These are phyloP conservation scores for Saccostrea cuccullata DNA, from an alignment of 1,140 invertebrate genomes.

Conservation along the genomic window DNA sequence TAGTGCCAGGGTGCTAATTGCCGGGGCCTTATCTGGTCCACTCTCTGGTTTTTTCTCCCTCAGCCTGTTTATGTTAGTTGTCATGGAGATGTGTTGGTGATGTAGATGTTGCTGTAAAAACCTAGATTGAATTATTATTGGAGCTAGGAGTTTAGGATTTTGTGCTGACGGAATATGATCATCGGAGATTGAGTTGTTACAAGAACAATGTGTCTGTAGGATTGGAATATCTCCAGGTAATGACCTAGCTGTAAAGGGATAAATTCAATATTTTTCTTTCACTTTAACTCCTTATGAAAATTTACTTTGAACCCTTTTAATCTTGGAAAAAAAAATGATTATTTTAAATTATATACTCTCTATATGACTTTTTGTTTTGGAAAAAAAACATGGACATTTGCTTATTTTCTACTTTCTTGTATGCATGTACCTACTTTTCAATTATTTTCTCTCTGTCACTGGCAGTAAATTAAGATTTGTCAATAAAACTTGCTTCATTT, in stretches of 20 bases:
- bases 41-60: neutral
- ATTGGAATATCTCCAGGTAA: neutral
- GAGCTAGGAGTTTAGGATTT: neutral
- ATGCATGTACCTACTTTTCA: neutral
- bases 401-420: neutral
- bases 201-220: neutral
- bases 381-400: neutral
- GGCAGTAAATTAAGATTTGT: neutral
- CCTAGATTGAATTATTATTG: slow-evolving; percentile 18
- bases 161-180: neutral
- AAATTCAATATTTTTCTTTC: no score
- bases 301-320: no score
- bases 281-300: no score
- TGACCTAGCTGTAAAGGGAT: neutral
- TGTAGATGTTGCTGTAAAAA: slow-evolving; percentile 18
- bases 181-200: neutral
- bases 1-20: slow-evolving; percentile 10
- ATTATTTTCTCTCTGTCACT: neutral
- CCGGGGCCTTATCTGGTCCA: neutral
- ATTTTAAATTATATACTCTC: no score
- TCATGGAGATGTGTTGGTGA: neutral
- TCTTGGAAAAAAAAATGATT: no score
- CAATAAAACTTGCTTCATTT: slow-evolving; percentile 3
- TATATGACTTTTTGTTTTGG: neutral
- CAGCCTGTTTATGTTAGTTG: neutral